Evolutionary conservation across 2,113 vertebrate genomes (phyloP), one percentile per base, ranked within the genome.

Genomic region (Odobenus rosmarus): DNA sequence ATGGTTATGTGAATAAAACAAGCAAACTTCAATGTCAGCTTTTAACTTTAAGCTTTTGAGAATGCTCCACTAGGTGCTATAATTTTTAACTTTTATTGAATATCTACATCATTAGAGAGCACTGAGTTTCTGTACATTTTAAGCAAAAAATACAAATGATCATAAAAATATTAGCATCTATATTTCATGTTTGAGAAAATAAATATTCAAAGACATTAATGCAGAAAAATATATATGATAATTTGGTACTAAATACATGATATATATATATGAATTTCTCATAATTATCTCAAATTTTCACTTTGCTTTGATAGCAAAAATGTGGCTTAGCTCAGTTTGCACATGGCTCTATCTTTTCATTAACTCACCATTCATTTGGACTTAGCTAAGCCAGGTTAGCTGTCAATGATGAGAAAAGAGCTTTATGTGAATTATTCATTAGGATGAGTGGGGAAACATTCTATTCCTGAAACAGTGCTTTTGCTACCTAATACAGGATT

Each of bases 341-440:
- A 49, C 8, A n/a, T 55, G 24, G 1, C 15, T 87, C 8, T 87
- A 1, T 62, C 26, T 85, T 94, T 85, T 93, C 57, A 90, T 62
- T 88, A 95, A 88, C 51, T 94, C 7, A 55, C n/a, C 10, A 59
- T 96, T 92, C 57, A 36, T 85, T 69, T 49, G 5, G 6, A 72
- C 12, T 90, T 77, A n/a, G 12, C 31, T 85, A 93, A 96, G 23
- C 12, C 21, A 64, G 84, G 26, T 64, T 64, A 93, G 49, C 81
- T 88, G 51, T 79, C 92, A 87, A 57, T 83, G 77, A 90, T 76
- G 24, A 88, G 55, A 90, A 91, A 92, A 84, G 31, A 77, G n/a
- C 36, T 88, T 61, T 7, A n/a, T 57, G 59, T 91, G 71, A 62
- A 91, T 96, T 89, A 88, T 88, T 93, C 28, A 74, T 95, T 53